Evolutionary conservation across 2,113 vertebrate genomes (phyloP).

Genomic region (Bucco capensis): DNA sequence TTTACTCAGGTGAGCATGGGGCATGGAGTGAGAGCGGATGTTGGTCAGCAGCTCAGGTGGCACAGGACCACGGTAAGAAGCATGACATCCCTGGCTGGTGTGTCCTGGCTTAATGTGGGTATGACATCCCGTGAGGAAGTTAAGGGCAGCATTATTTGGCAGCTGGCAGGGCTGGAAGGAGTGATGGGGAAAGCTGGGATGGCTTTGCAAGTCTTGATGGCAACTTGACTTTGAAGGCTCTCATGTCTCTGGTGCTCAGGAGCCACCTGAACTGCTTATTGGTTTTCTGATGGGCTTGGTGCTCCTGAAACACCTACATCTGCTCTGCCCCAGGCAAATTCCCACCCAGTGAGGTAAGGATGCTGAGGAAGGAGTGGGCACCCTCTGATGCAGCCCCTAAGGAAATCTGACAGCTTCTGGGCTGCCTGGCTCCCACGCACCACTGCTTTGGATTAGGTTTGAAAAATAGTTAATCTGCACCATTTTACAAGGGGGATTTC

Average conservation of each 20-base stretch:
- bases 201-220: neutral
- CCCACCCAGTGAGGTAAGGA: neutral
- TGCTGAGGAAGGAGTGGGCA: slow-evolving; percentile 10
- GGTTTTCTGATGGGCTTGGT: neutral
- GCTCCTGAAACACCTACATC: neutral
- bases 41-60: neutral
- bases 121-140: neutral
- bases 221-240: neutral
- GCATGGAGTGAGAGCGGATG: rapidly evolving
- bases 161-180: neutral
- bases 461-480: neutral
- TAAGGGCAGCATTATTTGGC: neutral
- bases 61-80: neutral
- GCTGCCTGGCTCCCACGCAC: slow-evolving; percentile 14
- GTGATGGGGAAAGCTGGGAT: rapidly evolving
- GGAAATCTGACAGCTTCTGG: slow-evolving; percentile 35
- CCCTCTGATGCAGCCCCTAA: neutral
- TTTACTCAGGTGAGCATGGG: too few relatives aligned
- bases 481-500: neutral
- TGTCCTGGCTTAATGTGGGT: neutral
- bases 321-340: neutral
- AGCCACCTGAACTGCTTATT: neutral
- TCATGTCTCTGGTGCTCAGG: neutral
- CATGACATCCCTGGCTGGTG: neutral
- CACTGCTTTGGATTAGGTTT: neutral